Base-by-base conservation (phyloP, 2,797 vertebrate species). In the Gorsachius magnificus region DNA sequence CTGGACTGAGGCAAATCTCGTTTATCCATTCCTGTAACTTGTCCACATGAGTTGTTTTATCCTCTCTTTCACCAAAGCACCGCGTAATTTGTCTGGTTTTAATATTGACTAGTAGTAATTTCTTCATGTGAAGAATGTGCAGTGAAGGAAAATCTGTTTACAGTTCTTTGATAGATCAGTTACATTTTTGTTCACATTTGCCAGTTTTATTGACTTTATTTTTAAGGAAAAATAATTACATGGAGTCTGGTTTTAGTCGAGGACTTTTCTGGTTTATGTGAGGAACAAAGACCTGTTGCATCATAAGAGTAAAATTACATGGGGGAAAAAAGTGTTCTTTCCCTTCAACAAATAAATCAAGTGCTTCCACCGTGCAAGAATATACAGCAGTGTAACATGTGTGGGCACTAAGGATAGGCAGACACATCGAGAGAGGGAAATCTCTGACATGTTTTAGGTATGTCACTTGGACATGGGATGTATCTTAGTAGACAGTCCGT, bases 291-390 rank as follows among this genome's bases (percentile, higher is more conserved):
- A 85, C 81, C 80, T 87, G 77, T 68, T 29, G 13, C 29, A 43
- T 70, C 21, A 41, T 50, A 76, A 60, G 65, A 84, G 54, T 78
- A 83, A 74, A 94, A 90, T 84, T 66, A 93, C 79, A 66, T 83
- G 68, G 54, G 46, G 46, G 36, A 9, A 64, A 87, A 58, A 66
- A 76, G 16, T 50, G 66, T 93, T 89, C 65, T 89, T 92, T 94
- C 41, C 83, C 51, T 85, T 90, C 89, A 92, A 54, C 60, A 96
- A 91, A 90, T 91, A 95, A 95, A 96, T 96, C 85, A 86, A 69
- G 36, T 79, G 70, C 79, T 89, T 83, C 72, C 63, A 84, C 69
- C 4, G 7, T 65, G 8, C 43, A 56, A 20, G 65, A 83, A 38
- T 68, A 75, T 38, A 54, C 85, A 84, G 63, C 64, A 41, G 3